Evolutionary conservation across 2,888 invertebrate genomes (phyloP).

Genomic region (Opisthograptis luteolata): DNA sequence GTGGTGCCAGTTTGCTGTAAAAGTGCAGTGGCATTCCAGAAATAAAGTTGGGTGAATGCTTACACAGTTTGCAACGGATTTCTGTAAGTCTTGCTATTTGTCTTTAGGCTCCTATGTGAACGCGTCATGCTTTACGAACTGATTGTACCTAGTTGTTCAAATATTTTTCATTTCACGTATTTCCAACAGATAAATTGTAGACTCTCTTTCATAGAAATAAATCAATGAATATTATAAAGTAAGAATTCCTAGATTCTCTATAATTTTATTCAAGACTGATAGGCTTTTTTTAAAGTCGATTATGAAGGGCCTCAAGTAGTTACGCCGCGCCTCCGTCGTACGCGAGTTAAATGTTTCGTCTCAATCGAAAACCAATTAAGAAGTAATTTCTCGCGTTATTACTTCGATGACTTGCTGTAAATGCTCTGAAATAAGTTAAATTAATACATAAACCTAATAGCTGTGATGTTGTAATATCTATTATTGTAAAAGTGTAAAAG

Average conservation of each 20-base stretch:
- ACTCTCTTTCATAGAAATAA: neutral
- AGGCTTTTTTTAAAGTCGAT: slow-evolving; percentile 3
- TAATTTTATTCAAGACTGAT: neutral
- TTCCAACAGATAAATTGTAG: no score
- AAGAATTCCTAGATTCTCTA: no score
- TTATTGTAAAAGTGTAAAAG: no score
- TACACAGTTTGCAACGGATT: neutral
- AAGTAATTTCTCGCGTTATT: slow-evolving; percentile 56
- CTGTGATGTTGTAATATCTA: slow-evolving; percentile 28
- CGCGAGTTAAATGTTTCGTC: slow-evolving; percentile 38
- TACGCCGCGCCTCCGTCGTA: neutral
- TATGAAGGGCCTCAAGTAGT: neutral
- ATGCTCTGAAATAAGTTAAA: slow-evolving; percentile 32
- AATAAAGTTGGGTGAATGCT: slow-evolving; percentile 38
- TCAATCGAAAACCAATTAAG: slow-evolving; percentile 57
- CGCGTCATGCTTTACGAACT: neutral
- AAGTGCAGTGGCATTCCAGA: slow-evolving; percentile 53
- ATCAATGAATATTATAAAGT: no score
- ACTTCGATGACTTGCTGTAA: slow-evolving; percentile 60
- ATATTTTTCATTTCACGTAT: no score
- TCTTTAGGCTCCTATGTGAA: neutral
- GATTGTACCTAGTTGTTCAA: neutral
- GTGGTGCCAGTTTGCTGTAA: slow-evolving; percentile 47
- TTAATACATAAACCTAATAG: slow-evolving; percentile 18
- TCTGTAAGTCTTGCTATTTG: neutral